Conservation (phyloP, 1,140 invertebrate species). For the Linepithema humile region DNA sequence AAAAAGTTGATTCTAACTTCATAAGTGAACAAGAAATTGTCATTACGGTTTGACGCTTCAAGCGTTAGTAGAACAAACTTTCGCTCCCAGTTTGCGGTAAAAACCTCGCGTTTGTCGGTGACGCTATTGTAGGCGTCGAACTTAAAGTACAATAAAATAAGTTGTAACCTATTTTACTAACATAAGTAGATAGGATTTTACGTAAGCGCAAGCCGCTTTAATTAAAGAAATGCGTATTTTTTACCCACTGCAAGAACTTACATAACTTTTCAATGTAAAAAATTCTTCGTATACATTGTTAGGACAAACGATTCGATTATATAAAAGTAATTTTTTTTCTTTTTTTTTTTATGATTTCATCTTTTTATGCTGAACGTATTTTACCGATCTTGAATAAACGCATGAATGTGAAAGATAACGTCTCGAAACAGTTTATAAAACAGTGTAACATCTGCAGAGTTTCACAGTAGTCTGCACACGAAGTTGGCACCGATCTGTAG, state of each 20-base stretch:
- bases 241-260: background rate
- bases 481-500: background rate
- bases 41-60: conserved; percentile 48
- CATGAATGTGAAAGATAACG: background rate
- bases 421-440: background rate
- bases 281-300: background rate
- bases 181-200: conserved; percentile 10
- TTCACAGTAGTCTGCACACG: background rate
- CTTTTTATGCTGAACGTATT: too few species aligned
- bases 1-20: conserved; percentile 55
- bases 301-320: background rate
- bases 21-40: conserved; percentile 52
- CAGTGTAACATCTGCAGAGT: background rate
- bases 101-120: conserved; percentile 24
- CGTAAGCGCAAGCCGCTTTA: background rate
- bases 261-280: background rate
- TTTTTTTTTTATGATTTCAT: too few species aligned
- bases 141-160: conserved; percentile 34
- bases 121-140: conserved; percentile 8
- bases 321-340: background rate
- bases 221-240: background rate
- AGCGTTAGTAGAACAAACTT: conserved; percentile 25
- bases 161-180: conserved; percentile 28
- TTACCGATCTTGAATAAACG: background rate
- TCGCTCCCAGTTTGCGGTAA: conserved; percentile 17